phyloP scores from a whole-genome alignment of 2,888 invertebrate genomes.

The Cerceris rybyensis region DNA sequence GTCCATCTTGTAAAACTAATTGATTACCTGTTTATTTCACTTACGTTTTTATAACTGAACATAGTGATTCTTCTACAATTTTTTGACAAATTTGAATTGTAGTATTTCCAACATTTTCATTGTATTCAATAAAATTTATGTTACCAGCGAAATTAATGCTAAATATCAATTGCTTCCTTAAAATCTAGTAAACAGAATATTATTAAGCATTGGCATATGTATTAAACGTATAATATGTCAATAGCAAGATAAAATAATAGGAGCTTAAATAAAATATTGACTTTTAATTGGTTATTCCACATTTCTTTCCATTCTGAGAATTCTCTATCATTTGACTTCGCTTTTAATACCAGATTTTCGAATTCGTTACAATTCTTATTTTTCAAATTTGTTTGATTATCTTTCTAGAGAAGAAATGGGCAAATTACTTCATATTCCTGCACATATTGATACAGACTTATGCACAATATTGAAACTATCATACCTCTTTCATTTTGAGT shows the following conservation, averaged over 20 bases:
- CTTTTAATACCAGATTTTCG: constrained; percentile 12
- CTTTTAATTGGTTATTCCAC: constrained; percentile 25
- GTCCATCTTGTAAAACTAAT: neutral
- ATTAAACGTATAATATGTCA: too few species aligned
- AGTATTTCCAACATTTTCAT: constrained; percentile 16
- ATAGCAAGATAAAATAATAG: too few species aligned
- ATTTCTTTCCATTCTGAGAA: constrained; percentile 30
- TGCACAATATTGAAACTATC: neutral
- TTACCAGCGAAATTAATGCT: constrained; percentile 54
- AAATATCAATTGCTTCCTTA: constrained; percentile 46
- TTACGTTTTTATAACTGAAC: constrained; percentile 50
- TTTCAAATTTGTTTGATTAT: constrained; percentile 9
- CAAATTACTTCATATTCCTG: too few species aligned
- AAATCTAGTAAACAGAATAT: constrained; percentile 34
- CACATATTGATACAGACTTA: too few species aligned
- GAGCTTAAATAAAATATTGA: neutral
- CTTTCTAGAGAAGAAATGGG: neutral
- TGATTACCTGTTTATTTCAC: neutral
- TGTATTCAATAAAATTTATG: constrained; percentile 57
- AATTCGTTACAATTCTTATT: neutral
- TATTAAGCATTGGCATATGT: too few species aligned
- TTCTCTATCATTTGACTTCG: constrained; percentile 22
- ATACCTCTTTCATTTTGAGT: constrained; percentile 27
- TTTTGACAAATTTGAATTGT: constrained; percentile 49
- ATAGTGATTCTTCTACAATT: constrained; percentile 58